Percentiles rank a stretch among this genome's conserved stretches.
phyloP scores from a whole-genome alignment of 2,888 invertebrate species.

The Ophion slaviceki region DNA sequence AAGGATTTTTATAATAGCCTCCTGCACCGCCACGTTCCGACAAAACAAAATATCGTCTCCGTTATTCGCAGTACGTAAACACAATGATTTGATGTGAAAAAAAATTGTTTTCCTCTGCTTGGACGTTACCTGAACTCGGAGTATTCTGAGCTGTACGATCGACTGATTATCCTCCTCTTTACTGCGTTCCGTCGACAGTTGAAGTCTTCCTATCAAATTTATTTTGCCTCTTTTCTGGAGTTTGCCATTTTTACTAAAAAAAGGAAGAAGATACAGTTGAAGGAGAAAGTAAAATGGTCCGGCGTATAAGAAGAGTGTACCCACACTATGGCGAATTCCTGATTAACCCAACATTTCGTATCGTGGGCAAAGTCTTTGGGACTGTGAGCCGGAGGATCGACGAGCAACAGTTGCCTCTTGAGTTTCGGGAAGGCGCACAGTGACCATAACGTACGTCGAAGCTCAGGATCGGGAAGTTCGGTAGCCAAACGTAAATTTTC shows the following conservation, averaged over 20 bases:
- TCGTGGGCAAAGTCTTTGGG: conserved; percentile 97
- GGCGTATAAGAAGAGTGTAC: conserved; percentile 72
- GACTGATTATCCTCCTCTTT: conserved; percentile 99
- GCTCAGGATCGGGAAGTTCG: conserved; percentile 97
- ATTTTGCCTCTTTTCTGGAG: conserved; percentile 97
- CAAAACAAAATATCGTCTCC: conserved; percentile 16
- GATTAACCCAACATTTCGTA: conserved; percentile 98
- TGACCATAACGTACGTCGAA: conserved; percentile 97
- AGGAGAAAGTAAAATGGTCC: conserved; percentile 1
- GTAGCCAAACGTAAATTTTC: conserved; percentile 98
- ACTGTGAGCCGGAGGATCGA: conserved; percentile 91
- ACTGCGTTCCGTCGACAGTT: conserved; percentile 96
- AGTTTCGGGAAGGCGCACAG: conserved; percentile 98
- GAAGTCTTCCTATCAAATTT: conserved; percentile 97
- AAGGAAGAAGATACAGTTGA: background rate
- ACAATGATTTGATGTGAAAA: background rate
- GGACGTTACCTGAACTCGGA: conserved; percentile 88
- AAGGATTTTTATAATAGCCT: conserved; percentile 99
- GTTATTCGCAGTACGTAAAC: background rate
- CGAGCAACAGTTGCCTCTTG: conserved; percentile 94
- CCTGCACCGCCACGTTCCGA: conserved; percentile 82
- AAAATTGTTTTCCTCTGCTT: background rate
- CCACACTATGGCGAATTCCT: conserved; percentile 94
- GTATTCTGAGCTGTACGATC: conserved; percentile 97
- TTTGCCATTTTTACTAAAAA: conserved; percentile 94